Base-by-base conservation (phyloP, 2,113 vertebrate genomes). In the Phrynosoma platyrhinos region DNA sequence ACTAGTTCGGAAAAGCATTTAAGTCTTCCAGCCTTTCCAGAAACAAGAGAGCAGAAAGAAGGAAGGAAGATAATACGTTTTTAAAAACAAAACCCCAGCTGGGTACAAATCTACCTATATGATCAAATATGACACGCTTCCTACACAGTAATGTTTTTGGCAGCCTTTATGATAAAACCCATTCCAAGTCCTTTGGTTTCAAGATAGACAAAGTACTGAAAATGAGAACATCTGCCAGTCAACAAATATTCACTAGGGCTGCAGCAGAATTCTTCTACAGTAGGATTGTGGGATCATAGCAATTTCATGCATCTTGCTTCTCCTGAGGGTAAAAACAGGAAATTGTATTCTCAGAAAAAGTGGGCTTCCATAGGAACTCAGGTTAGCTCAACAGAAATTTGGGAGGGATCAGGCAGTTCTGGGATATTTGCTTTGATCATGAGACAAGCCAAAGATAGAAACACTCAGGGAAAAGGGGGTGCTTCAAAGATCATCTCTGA, bases 1-100 rank as follows among this genome's bases (percentile, higher is more conserved):
- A 52, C 89, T 0, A 83, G 58, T 89, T 88, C n/a, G 89, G 58
- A 89, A 36, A 91, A 30, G 83, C 91, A 92, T 90, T 91, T 84
- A 47, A 90, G 66, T 86, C 83, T 89, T 88, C 74, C 66, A 82
- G 52, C 4, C 12, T 58, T 47, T 92, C 71, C 1, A 9, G 62
- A 47, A 47, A 69, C 9, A 55, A 18, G 30, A 32, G 16, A 1
- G 53, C 83, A n/a, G 82, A 47, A 12, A 79, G 1, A 77, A 58
- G n/a, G 0, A 0, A 36, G 2, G 79, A 32, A 12, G 90, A 23
- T 91, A 40, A 0, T 9, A 81, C 2, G 1, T 79, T 74, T 77
- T 90, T 84, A 76, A 20, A 84, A 88, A 91, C 5, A 0, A 88
- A 88, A 58, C 1, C 36, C 14, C 5, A 0, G 32, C 87, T 55